Conservation (phyloP, 2,888 invertebrate species). For the Cheilosia variabilis region DNA sequence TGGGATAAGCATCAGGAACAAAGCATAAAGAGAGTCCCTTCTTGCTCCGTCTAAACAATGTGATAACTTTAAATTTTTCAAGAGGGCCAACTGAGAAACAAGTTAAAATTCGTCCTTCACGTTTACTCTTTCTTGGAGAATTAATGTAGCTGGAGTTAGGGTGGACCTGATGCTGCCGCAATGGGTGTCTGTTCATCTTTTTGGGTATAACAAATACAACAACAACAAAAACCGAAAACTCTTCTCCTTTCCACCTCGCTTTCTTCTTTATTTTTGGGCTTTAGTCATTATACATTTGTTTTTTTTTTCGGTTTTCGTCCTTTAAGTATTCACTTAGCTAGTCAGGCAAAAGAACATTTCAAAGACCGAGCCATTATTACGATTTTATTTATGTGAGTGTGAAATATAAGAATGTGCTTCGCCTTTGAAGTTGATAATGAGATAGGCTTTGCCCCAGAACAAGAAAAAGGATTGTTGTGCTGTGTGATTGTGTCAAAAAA, state of each 20-base stretch:
- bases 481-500: background rate
- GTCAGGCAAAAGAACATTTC: slow-evolving; percentile 44
- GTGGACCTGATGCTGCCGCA: slow-evolving; percentile 21
- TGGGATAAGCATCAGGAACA: slow-evolving; percentile 40
- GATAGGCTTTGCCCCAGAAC: background rate
- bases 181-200: slow-evolving; percentile 54
- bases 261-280: background rate
- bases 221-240: background rate
- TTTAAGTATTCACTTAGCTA: slow-evolving; percentile 52
- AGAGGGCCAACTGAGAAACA: slow-evolving; percentile 22
- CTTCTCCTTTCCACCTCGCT: slow-evolving; percentile 29
- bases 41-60: slow-evolving; percentile 48
- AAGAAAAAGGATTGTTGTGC: slow-evolving; percentile 19
- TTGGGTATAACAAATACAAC: slow-evolving; percentile 29
- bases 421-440: slow-evolving; percentile 32
- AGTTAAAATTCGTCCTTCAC: slow-evolving; percentile 51
- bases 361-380: slow-evolving; percentile 35
- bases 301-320: slow-evolving; percentile 6
- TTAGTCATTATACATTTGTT: slow-evolving; percentile 38
- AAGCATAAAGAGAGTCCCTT: slow-evolving; percentile 49
- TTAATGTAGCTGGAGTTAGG: background rate
- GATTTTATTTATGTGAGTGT: slow-evolving; percentile 50
- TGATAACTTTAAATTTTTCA: slow-evolving; percentile 54
- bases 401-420: slow-evolving; percentile 18
- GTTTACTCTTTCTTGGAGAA: slow-evolving; percentile 24